Conservation (phyloP, 2,888 invertebrate species). For the Caenorhabditis sp. region DNA sequence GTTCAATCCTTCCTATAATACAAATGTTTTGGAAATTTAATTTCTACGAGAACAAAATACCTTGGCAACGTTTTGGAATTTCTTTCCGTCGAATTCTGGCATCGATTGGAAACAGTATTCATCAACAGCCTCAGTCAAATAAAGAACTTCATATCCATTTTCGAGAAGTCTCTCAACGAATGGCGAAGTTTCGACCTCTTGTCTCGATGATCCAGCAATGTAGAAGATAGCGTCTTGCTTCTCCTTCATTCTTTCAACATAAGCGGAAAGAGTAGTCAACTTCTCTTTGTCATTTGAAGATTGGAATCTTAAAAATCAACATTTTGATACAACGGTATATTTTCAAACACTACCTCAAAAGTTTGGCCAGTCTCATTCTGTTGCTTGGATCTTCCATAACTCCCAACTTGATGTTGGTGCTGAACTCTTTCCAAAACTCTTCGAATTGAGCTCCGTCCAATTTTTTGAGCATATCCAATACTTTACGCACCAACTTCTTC, state of each 20-base stretch:
- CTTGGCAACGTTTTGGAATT: conserved; percentile 99
- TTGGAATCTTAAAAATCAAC: conserved; percentile 50
- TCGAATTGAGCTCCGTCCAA: conserved; percentile 86
- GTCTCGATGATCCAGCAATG: conserved; percentile 86
- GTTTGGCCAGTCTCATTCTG: conserved; percentile 91
- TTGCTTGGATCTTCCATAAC: conserved; percentile 97
- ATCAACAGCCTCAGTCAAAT: conserved; percentile 93
- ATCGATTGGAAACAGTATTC: conserved; percentile 94
- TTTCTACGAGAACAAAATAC: no score
- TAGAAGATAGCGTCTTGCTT: conserved; percentile 94
- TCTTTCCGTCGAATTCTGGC: conserved; percentile 97
- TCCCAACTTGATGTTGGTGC: conserved; percentile 94
- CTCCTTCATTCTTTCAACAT: conserved; percentile 92
- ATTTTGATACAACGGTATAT: not conserved
- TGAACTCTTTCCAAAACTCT: conserved; percentile 98
- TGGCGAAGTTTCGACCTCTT: conserved; percentile 82
- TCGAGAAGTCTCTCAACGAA: conserved; percentile 91
- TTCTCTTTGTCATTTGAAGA: conserved; percentile 77
- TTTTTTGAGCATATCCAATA: conserved; percentile 84
- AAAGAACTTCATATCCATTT: conserved; percentile 89
- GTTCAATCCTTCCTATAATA: conserved; percentile 76
- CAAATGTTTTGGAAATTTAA: no score
- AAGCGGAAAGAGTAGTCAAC: conserved; percentile 82
- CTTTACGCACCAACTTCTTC: conserved; percentile 94
- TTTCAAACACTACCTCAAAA: conserved; percentile 78